These are phyloP conservation scores for Amyelois transitella DNA, from an alignment of 1,140 invertebrate species.

Conservation along the genomic window DNA sequence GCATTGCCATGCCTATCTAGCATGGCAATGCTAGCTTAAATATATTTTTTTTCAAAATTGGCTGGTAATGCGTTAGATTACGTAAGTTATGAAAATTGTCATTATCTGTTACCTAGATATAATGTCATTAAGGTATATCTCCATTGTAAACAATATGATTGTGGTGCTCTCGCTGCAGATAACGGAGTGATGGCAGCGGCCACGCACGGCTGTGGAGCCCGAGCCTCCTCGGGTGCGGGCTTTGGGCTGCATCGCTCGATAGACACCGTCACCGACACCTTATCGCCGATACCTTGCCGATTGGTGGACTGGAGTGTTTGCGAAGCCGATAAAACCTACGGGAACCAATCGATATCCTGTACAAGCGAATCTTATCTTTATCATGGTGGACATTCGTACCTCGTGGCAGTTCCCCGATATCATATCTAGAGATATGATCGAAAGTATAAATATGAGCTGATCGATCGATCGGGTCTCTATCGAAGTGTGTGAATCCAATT, in stretches of 20 bases:
- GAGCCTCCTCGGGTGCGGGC: slow-evolving; percentile 10
- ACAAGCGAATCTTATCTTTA: slow-evolving; percentile 61
- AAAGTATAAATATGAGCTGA: slow-evolving; percentile 72
- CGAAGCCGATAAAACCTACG: slow-evolving; percentile 46
- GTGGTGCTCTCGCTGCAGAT: slow-evolving; percentile 49
- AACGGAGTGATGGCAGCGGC: slow-evolving; percentile 34
- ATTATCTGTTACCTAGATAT: slow-evolving; percentile 63
- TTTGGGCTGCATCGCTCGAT: slow-evolving; percentile 13
- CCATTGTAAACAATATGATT: slow-evolving; percentile 54
- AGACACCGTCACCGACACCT: slow-evolving; percentile 15
- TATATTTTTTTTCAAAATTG: too few relatives aligned
- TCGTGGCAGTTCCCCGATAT: slow-evolving; percentile 63
- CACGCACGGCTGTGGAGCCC: slow-evolving; percentile 30
- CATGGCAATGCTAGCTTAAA: too few relatives aligned
- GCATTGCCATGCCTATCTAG: too few relatives aligned
- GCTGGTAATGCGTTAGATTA: neutral
- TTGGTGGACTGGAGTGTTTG: slow-evolving; percentile 68
- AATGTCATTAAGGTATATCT: slow-evolving; percentile 67
- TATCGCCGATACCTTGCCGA: slow-evolving; percentile 52
- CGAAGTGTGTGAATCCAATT: slow-evolving; percentile 58
- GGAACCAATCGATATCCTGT: slow-evolving; percentile 64
- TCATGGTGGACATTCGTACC: slow-evolving; percentile 66
- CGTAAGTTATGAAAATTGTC: slow-evolving; percentile 23
- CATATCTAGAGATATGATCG: slow-evolving; percentile 67
- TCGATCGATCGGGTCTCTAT: slow-evolving; percentile 71